Conservation (phyloP, 2,797 vertebrate genomes). For the Acomys russatus region DNA sequence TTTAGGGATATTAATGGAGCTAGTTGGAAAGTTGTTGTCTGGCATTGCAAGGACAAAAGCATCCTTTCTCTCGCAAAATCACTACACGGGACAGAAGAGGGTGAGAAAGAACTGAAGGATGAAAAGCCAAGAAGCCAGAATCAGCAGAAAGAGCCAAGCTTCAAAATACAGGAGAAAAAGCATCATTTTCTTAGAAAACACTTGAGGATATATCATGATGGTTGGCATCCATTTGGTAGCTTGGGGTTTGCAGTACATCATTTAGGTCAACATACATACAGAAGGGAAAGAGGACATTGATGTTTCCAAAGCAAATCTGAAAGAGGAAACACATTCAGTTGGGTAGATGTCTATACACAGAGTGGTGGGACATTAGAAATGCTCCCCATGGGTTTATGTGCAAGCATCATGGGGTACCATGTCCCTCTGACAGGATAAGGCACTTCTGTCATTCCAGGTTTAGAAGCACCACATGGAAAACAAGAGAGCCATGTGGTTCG, state of each 20-base stretch:
- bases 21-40: too few relatives aligned
- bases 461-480: constrained; percentile 95
- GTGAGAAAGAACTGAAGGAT: too few relatives aligned
- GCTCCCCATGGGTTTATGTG: constrained; percentile 92
- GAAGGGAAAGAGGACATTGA: constrained; percentile 72
- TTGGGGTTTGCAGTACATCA: constrained; percentile 71
- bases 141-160: constrained; percentile 86
- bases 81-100: too few relatives aligned
- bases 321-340: constrained; percentile 91
- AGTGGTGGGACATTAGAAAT: constrained; percentile 92
- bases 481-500: constrained; percentile 92
- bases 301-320: constrained; percentile 89
- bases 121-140: constrained; percentile 90
- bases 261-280: constrained; percentile 86
- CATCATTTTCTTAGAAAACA: constrained; percentile 86
- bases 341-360: constrained; percentile 89
- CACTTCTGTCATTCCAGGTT: constrained; percentile 90
- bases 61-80: too few relatives aligned
- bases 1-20: not conserved
- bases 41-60: too few relatives aligned
- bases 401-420: constrained; percentile 89
- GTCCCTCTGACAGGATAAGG: constrained; percentile 85
- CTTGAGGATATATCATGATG: constrained; percentile 69
- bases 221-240: constrained; percentile 67
- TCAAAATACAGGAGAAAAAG: constrained; percentile 87